A percentile compares a stretch with the other conserved stretches of the same genome.
These are phyloP conservation scores for Menura novaehollandiae DNA, from an alignment of 2,113 vertebrate genomes.

Conservation along the genomic window DNA sequence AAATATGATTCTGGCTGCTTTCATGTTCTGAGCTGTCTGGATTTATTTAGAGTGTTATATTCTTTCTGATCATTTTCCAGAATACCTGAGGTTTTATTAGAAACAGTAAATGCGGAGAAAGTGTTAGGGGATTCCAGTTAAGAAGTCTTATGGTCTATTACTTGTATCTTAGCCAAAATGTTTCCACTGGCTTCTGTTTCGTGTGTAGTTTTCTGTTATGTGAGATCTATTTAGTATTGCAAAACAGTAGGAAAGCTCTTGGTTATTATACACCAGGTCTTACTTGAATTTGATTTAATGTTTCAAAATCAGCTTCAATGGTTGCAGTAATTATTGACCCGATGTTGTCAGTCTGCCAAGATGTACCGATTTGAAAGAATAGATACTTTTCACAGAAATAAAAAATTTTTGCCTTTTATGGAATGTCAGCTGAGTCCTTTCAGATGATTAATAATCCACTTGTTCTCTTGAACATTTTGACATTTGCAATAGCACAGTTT, in stretches of 20 bases:
- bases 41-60: not conserved
- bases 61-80: conserved; percentile 5
- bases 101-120: not conserved
- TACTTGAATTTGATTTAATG: not conserved
- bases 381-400: not conserved
- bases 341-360: not conserved
- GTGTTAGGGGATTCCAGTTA: not conserved
- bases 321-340: not conserved
- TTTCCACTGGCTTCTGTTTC: not conserved
- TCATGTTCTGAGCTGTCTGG: conserved; percentile 11
- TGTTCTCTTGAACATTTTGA: not conserved
- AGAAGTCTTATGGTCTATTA: not conserved
- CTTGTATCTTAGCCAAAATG: not conserved
- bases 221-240: not conserved
- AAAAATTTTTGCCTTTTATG: not conserved
- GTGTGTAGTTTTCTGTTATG: not conserved
- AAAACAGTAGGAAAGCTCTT: not conserved
- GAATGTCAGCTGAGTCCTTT: not conserved
- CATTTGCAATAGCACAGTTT: not conserved
- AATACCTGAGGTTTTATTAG: not conserved
- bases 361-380: not conserved
- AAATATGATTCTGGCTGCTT: not conserved
- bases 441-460: not conserved
- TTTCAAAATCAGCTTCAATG: conserved; percentile 2
- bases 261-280: not conserved